These are phyloP conservation scores for Chaetura pelagica DNA, from an alignment of 2,113 vertebrate genomes.

Conservation along the genomic window DNA sequence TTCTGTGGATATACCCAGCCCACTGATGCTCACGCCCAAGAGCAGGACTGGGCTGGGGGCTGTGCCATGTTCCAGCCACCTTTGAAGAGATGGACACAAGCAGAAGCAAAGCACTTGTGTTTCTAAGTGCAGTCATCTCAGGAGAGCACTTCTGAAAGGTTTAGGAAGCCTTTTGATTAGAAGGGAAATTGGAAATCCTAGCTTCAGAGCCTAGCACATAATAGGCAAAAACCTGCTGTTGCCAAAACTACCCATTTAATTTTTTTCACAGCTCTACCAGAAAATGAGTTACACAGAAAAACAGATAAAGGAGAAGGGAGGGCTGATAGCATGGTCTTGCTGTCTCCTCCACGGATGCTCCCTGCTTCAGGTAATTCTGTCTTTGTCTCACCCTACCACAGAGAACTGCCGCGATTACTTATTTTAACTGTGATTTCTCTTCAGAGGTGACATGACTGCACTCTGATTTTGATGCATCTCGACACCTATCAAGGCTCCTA, in stretches of 20 bases:
- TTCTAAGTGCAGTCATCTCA: constrained; percentile 1
- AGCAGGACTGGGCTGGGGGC: not conserved
- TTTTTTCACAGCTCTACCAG: not conserved
- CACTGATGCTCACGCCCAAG: not conserved
- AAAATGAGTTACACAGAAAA: not conserved
- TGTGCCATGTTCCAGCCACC: not conserved
- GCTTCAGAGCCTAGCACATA: not conserved
- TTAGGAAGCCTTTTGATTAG: constrained; percentile 48
- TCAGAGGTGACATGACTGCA: not conserved
- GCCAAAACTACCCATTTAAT: not conserved
- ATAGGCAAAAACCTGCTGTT: not conserved
- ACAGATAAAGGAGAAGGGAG: not conserved
- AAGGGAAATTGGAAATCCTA: constrained; percentile 39
- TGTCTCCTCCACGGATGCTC: accelerated
- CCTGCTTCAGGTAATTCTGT: not conserved
- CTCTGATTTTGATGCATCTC: not conserved
- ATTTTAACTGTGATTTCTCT: not conserved
- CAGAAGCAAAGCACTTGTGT: constrained; percentile 12
- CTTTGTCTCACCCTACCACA: not conserved
- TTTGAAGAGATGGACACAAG: not conserved
- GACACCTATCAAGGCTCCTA: not conserved
- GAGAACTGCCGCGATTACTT: accelerated
- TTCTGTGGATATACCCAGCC: not conserved
- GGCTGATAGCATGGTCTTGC: not conserved
- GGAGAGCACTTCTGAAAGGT: constrained; percentile 25